Base-by-base conservation (phyloP, 2,113 vertebrate species). In the Barbus barbus region DNA sequence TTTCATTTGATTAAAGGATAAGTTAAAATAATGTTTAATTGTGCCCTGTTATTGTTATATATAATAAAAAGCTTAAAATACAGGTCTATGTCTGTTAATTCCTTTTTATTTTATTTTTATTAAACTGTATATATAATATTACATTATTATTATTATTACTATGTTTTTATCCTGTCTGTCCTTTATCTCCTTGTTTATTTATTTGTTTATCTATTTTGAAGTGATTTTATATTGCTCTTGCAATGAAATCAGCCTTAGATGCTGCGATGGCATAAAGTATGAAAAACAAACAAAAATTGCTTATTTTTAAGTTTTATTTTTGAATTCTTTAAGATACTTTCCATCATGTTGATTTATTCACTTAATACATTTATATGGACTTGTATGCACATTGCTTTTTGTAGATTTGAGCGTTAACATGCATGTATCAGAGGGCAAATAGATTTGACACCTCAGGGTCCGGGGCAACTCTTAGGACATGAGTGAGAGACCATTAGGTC, bases 391-490 rank as follows among this genome's bases (percentile, higher is more conserved):
- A 24, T 67, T 53, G 51, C 3, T 71, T 28, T 60, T 28, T 83
- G 18, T 77, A 78, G 38, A 41, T 75, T n/a, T 80, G 24, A 75
- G 28, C 77, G 24, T 38, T n/a, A 28, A 38, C 20, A 44, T 44
- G 41, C 41, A 44, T 44, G 41, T 44, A 44, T 44, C 41, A 44
- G 2, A 87, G 63, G 76, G 72, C 44, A 41, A 73, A 63, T 51
- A 81, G 83, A 86, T 86, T 84, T 82, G 76, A 58, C 38, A 84
- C 82, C 82, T 79, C 51, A 72, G 63, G 83, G 85, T 78, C 78
- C 26, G 51, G 60, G 41, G 58, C 67, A 71, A 44, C 78, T 76
- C 83, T 78, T 44, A 74, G 81, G 44, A 65, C 78, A 51, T 65
- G 73, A 80, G 60, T 75, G 60, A 56, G 79, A 85, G 79, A 78